These are phyloP conservation scores for Struthio camelus DNA, from an alignment of 2,113 vertebrate genomes.

Conservation along the genomic window DNA sequence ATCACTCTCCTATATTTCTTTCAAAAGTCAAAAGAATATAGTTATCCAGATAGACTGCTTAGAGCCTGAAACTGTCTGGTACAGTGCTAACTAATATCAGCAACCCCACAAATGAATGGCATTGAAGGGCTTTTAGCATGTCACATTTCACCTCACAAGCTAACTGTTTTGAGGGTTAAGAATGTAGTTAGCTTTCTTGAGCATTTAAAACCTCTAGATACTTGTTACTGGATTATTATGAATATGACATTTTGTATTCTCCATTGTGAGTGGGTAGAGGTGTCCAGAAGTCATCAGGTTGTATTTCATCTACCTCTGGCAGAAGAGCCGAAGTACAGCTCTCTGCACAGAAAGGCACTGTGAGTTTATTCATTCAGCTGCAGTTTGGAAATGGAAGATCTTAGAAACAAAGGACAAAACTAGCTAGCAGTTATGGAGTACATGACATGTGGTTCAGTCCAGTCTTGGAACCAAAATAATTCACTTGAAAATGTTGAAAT, in stretches of 20 bases:
- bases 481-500: not conserved
- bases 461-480: not conserved
- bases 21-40: not conserved
- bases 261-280: not conserved
- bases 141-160: not conserved
- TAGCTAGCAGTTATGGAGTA: not conserved
- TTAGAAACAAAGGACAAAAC: not conserved
- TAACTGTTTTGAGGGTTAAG: not conserved
- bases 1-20: not conserved
- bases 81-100: not conserved
- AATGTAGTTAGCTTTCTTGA: not conserved
- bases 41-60: not conserved
- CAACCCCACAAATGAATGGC: not conserved
- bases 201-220: not conserved
- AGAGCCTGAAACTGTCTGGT: not conserved
- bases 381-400: not conserved
- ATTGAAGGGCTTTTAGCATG: not conserved
- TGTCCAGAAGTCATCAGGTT: not conserved
- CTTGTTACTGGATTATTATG: not conserved
- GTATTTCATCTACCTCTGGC: not conserved
- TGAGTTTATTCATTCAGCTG: not conserved
- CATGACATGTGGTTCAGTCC: not conserved
- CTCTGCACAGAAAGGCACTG: not conserved
- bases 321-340: not conserved
- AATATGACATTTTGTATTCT: not conserved